These are phyloP conservation scores for Dryobota labecula DNA, from an alignment of 2,888 invertebrate species.

Conservation along the genomic window DNA sequence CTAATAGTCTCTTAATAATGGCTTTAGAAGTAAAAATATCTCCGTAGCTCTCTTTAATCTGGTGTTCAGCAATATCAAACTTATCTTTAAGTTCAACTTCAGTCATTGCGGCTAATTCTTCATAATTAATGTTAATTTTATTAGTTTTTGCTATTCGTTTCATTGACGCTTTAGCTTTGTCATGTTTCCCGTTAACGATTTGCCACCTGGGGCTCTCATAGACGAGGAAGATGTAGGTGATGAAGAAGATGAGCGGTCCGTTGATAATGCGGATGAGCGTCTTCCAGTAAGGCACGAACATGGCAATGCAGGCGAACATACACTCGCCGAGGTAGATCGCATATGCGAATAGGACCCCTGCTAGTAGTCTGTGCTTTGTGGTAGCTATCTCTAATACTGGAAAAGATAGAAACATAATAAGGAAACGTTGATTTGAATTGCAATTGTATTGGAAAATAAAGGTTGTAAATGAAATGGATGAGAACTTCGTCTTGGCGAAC, in stretches of 20 bases:
- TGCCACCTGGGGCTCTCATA: slow-evolving; percentile 85
- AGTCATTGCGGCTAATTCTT: slow-evolving; percentile 74
- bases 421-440: background rate
- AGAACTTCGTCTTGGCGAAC: background rate
- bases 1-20: slow-evolving; percentile 76
- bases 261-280: slow-evolving; percentile 79
- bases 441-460: too few relatives aligned
- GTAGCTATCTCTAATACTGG: slow-evolving; percentile 84
- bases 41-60: slow-evolving; percentile 73
- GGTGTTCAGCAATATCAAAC: slow-evolving; percentile 76
- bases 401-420: slow-evolving; percentile 42
- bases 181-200: slow-evolving; percentile 78
- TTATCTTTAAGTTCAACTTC: slow-evolving; percentile 73
- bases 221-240: slow-evolving; percentile 74
- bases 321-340: slow-evolving; percentile 81
- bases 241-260: slow-evolving; percentile 77
- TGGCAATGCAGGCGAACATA: slow-evolving; percentile 79
- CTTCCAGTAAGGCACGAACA: slow-evolving; percentile 82
- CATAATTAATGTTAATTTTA: slow-evolving; percentile 74
- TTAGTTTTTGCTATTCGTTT: slow-evolving; percentile 76
- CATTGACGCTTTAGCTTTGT: slow-evolving; percentile 76
- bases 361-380: slow-evolving; percentile 75
- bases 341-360: slow-evolving; percentile 80
- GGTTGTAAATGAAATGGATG: background rate
- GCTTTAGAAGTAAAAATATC: slow-evolving; percentile 77